phyloP scores from a whole-genome alignment of 1,140 invertebrate genomes.

The Littorina saxatilis region DNA sequence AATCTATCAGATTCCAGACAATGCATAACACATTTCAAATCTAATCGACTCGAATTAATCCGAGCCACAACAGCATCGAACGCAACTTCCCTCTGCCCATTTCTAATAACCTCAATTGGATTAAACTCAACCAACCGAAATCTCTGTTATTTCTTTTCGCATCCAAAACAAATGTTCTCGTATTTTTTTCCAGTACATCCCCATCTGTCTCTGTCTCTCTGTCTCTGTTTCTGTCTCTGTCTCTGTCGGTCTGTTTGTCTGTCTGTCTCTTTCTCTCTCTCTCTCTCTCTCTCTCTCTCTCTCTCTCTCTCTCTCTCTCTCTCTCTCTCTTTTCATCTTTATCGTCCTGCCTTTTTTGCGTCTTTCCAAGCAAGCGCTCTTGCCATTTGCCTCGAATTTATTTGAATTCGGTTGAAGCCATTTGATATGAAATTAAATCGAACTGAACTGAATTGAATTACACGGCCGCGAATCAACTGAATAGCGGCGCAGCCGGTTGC shows the following conservation, averaged over 20 bases:
- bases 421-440: conserved; percentile 28
- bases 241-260: too few species aligned
- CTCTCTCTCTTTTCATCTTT: background rate
- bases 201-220: too few species aligned
- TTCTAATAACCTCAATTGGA: background rate
- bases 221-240: too few species aligned
- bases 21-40: conserved; percentile 13
- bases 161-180: too few species aligned
- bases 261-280: background rate
- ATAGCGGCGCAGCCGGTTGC: background rate
- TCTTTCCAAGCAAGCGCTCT: background rate
- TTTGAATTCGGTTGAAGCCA: conserved; percentile 27
- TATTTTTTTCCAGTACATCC: too few species aligned
- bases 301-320: background rate
- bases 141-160: background rate
- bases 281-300: background rate
- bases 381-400: conserved; percentile 19
- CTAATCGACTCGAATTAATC: conserved; percentile 12
- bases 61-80: background rate
- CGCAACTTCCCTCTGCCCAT: background rate
- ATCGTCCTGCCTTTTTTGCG: background rate
- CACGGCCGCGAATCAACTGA: background rate
- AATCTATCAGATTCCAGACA: background rate
- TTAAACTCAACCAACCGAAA: background rate
- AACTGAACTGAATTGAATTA: conserved; percentile 28